phyloP scores from a whole-genome alignment of 2,113 vertebrate species.

The Cephalopterus ornatus region DNA sequence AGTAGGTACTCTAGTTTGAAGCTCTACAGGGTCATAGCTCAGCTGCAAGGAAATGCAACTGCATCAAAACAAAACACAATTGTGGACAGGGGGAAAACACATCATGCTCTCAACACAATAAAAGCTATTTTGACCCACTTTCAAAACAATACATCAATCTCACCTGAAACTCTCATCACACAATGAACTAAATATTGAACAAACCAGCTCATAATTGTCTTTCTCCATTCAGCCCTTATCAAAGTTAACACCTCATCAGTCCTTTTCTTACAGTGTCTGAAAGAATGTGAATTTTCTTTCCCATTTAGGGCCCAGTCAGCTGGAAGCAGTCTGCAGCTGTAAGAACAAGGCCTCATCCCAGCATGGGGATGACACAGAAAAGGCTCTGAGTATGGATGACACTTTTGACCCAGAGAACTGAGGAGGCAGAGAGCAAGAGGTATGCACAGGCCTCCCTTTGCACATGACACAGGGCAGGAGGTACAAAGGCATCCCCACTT shows the following conservation, averaged over 20 bases:
- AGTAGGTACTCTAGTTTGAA: slow-evolving; percentile 1
- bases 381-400: neutral
- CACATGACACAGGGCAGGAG: neutral
- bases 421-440: neutral
- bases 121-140: slow-evolving; percentile 63
- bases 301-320: neutral
- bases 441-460: neutral
- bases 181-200: slow-evolving; percentile 48
- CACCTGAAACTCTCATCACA: slow-evolving; percentile 49
- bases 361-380: neutral
- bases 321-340: neutral
- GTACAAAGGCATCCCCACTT: neutral
- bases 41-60: slow-evolving; percentile 51
- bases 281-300: neutral
- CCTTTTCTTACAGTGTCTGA: neutral
- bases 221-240: slow-evolving; percentile 30
- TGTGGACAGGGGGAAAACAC: neutral
- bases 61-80: slow-evolving; percentile 40
- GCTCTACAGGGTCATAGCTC: slow-evolving; percentile 8
- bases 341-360: neutral
- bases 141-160: slow-evolving; percentile 61
- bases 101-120: slow-evolving; percentile 56
- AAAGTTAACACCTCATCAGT: slow-evolving; percentile 5
- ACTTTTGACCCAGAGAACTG: slow-evolving; percentile 9
- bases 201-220: slow-evolving; percentile 13